Evolutionary conservation across 2,797 vertebrate species (phyloP).

Genomic region (Alca torda): DNA sequence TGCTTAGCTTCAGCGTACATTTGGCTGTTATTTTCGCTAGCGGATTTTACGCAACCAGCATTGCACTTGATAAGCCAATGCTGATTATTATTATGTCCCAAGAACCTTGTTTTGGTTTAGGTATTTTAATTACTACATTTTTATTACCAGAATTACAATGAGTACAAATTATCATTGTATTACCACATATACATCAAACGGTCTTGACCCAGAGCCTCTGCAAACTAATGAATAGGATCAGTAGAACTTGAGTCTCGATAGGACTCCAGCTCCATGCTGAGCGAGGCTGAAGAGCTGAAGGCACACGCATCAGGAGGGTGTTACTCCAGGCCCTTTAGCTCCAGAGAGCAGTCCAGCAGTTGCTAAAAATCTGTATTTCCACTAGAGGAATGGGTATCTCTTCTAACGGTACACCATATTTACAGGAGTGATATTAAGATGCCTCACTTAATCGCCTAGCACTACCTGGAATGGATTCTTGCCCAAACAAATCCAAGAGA

Average conservation of each 20-base stretch:
- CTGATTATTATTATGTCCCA: neutral
- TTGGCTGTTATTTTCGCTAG: neutral
- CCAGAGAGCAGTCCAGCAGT: neutral
- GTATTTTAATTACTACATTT: neutral
- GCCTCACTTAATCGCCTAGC: neutral
- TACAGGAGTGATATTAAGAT: neutral
- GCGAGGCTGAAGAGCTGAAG: neutral
- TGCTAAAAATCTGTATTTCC: neutral
- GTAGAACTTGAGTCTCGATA: neutral
- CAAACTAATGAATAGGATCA: accelerated
- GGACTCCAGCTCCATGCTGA: neutral
- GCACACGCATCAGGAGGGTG: neutral
- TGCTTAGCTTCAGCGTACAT: neutral
- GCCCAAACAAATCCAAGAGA: neutral
- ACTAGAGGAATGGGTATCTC: no score
- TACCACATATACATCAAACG: neutral
- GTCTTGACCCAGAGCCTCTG: neutral
- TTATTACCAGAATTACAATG: neutral
- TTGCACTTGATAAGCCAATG: neutral
- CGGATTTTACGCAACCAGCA: neutral
- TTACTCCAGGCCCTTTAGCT: neutral
- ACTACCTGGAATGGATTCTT: neutral
- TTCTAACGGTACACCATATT: neutral
- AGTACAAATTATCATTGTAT: neutral
- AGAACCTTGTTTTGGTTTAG: neutral